Evolutionary conservation across 2,888 invertebrate genomes (phyloP), one percentile per base, ranked within the genome.

Genomic region (Tribolium freemani): DNA sequence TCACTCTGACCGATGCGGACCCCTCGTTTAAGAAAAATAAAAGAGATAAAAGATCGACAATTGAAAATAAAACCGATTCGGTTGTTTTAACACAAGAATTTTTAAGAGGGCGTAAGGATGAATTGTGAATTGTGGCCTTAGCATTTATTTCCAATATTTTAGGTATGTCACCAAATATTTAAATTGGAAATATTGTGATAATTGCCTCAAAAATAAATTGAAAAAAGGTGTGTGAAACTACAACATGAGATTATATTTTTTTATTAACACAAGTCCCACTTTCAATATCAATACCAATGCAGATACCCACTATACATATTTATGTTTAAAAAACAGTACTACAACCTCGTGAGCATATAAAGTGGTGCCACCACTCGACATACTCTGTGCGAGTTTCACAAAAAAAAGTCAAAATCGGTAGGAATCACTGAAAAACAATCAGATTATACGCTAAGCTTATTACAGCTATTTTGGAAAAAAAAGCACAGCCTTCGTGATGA

Each of bases 1-100:
- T 90, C 74, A 88, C 88, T 78, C 83, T 89, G 67, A 88, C 88
- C 63, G 88, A 89, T 82, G 89, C 90, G 45, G 89, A 90, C 85
- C 88, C 89, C 54, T 87, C 88, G 44, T 48, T 53, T 11, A 85
- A 83, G 60, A 81, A 69, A 30, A 76, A 66, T 8, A 71, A 66
- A 26, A 71, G 76, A 54, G 50, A 78, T 21, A 77, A 77, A 69
- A 73, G 80, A 20, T 69, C 73, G 11, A 75, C 77, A 10, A 67
- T 80, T 20, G 78, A 79, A 73, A 82, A 77, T 69, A 60, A 70
- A 6, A 74, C 71, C n/a, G 77, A 79, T 51, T 77, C 74, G 4
- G 82, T 81, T 4, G 77, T 77, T 73, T 74, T 84, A 46, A 80
- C 80, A 2, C 77, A 76, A 57, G 75, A 77, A 48, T 75, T 72